Evolutionary conservation across 2,797 vertebrate genomes (phyloP).

Genomic region (Remorina albescens): DNA sequence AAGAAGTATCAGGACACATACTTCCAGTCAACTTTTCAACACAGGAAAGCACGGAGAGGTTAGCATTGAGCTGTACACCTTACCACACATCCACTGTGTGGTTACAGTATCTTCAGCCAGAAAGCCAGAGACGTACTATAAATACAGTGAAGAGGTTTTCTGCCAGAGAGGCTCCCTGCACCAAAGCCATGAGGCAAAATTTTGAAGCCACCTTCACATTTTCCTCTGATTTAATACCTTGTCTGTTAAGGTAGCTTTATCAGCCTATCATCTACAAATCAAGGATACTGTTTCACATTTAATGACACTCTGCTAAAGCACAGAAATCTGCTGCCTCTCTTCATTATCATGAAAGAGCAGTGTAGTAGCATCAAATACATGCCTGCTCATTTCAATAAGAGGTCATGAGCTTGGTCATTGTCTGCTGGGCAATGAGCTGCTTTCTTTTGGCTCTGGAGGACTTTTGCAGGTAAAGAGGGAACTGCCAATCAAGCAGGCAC

Average conservation of each 20-base stretch:
- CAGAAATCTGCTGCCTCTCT: not conserved
- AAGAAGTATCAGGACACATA: conserved; percentile 23
- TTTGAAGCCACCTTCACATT: conserved; percentile 8
- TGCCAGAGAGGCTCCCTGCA: not conserved
- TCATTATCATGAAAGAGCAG: conserved; percentile 18
- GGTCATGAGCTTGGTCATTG: conserved; percentile 28
- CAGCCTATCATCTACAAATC: not conserved
- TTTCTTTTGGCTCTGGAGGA: too few species aligned
- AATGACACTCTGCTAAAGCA: conserved; percentile 3
- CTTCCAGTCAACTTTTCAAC: conserved; percentile 4
- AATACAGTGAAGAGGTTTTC: not conserved
- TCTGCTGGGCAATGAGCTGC: conserved; percentile 47
- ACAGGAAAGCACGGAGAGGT: not conserved
- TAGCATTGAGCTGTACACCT: not conserved
- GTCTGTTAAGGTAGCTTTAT: conserved; percentile 6
- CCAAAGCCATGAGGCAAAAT: not conserved
- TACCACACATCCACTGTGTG: not conserved
- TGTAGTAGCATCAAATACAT: conserved; percentile 23
- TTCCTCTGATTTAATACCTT: conserved; percentile 14
- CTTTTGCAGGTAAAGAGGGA: too few species aligned
- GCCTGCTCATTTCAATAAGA: conserved; percentile 46
- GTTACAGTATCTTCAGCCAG: too few species aligned
- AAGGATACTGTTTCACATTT: not conserved
- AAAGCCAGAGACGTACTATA: not conserved
- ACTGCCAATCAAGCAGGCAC: conserved; percentile 65